phyloP scores from a whole-genome alignment of 2,888 invertebrate species.

The Lepidocyrtoides sp. region DNA sequence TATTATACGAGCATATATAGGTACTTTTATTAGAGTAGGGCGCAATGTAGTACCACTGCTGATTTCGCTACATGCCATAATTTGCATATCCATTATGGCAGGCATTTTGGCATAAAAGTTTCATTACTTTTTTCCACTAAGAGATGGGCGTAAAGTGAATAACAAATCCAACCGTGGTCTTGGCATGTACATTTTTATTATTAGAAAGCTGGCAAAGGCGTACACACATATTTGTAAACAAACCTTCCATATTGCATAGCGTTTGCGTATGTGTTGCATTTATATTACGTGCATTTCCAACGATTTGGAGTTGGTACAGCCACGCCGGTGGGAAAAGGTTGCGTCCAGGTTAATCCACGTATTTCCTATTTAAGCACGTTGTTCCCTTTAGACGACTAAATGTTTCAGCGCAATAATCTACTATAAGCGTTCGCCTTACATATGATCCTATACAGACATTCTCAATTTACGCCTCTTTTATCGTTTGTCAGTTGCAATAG shows the following conservation, averaged over 20 bases:
- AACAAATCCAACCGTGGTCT: no score
- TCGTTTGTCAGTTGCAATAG: not conserved
- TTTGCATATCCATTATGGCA: no score
- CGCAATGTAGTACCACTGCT: no score
- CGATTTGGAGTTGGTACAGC: not conserved
- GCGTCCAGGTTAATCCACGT: constrained; percentile 57
- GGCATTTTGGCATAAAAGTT: no score
- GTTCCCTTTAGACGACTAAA: constrained; percentile 9
- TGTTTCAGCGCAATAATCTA: constrained; percentile 23
- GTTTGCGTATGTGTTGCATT: not conserved
- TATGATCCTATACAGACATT: not conserved
- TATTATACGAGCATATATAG: no score
- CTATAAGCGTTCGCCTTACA: not conserved
- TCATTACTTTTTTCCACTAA: no score
- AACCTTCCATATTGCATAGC: not conserved
- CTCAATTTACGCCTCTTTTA: not conserved
- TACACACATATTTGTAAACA: not conserved
- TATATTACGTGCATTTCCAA: not conserved
- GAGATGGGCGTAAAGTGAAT: no score
- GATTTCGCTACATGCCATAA: no score
- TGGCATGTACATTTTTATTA: no score
- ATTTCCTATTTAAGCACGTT: constrained; percentile 59
- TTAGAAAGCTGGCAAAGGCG: not conserved
- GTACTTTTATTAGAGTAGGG: no score
- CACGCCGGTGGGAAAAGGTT: constrained; percentile 45